Conservation (phyloP, 1,140 invertebrate genomes). For the Neomicropteryx cornuta region DNA sequence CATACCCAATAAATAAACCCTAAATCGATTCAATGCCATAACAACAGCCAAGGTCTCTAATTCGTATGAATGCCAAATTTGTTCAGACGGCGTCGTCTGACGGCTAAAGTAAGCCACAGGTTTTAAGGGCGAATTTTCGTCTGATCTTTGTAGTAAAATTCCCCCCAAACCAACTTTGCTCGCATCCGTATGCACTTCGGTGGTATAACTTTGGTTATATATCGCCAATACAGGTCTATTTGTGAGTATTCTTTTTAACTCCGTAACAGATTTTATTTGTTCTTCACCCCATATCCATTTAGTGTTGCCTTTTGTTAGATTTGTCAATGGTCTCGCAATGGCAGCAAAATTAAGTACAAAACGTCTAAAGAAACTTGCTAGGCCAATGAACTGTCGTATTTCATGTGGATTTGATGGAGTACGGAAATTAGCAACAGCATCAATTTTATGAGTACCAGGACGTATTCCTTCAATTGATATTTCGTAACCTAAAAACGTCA, state of each 20-base stretch:
- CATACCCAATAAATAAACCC: too few species aligned
- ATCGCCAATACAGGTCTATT: conserved; percentile 10
- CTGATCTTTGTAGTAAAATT: too few species aligned
- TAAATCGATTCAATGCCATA: too few species aligned
- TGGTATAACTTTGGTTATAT: conserved; percentile 10
- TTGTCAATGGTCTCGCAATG: conserved; percentile 15
- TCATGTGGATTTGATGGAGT: conserved; percentile 14
- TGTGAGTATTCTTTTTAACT: conserved; percentile 11
- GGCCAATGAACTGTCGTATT: conserved; percentile 18
- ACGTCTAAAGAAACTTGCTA: conserved; percentile 17
- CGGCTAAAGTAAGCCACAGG: too few species aligned
- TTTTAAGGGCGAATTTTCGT: too few species aligned
- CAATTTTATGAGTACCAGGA: conserved; percentile 14
- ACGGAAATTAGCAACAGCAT: conserved; percentile 14
- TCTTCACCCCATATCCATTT: conserved; percentile 16
- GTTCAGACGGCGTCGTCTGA: too few species aligned
- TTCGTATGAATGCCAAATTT: too few species aligned
- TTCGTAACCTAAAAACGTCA: conserved; percentile 13
- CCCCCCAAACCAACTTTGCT: conserved; percentile 16
- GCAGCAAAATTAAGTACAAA: conserved; percentile 18
- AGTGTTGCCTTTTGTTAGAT: conserved; percentile 16
- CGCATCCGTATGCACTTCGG: conserved; percentile 10
- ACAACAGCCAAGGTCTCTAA: too few species aligned
- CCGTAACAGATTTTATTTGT: conserved; percentile 16
- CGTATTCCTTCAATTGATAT: conserved; percentile 11